Conservation (phyloP, 1,140 invertebrate species). For the Atta cephalotes region DNA sequence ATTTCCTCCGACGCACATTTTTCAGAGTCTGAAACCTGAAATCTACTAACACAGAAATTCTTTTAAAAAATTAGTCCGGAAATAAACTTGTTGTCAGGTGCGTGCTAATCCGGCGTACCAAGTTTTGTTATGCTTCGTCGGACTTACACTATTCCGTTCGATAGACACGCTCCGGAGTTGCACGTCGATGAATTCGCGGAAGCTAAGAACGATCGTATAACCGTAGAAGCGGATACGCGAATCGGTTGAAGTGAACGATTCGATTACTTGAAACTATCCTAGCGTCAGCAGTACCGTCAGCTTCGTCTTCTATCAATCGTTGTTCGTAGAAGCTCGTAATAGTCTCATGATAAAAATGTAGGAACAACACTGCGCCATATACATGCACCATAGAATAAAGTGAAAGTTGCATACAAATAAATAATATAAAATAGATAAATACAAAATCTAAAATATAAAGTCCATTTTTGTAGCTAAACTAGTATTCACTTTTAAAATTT, state of each 20-base stretch:
- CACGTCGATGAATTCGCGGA: slow-evolving; percentile 60
- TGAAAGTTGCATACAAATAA: slow-evolving; percentile 13
- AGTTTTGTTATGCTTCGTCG: slow-evolving; percentile 52
- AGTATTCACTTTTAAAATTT: too few species aligned
- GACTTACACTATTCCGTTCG: slow-evolving; percentile 45
- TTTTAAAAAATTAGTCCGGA: slow-evolving; percentile 43
- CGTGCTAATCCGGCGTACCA: slow-evolving; percentile 21
- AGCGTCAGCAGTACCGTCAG: slow-evolving; percentile 58
- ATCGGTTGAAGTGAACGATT: slow-evolving; percentile 46
- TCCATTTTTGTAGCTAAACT: too few species aligned
- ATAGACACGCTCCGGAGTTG: slow-evolving; percentile 44
- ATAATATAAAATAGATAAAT: neutral
- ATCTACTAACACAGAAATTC: neutral
- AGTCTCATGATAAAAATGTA: slow-evolving; percentile 26
- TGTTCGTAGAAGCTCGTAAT: slow-evolving; percentile 50
- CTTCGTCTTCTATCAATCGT: slow-evolving; percentile 25
- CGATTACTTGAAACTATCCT: slow-evolving; percentile 63
- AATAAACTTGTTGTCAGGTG: slow-evolving; percentile 57
- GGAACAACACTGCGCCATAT: neutral
- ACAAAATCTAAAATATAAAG: neutral
- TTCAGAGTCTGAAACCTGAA: neutral
- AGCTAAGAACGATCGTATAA: slow-evolving; percentile 68
- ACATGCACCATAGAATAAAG: neutral
- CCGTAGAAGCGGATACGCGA: slow-evolving; percentile 38
- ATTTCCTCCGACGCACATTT: neutral